phyloP scores from a whole-genome alignment of 2,113 vertebrate species.

The Promerops cafer region DNA sequence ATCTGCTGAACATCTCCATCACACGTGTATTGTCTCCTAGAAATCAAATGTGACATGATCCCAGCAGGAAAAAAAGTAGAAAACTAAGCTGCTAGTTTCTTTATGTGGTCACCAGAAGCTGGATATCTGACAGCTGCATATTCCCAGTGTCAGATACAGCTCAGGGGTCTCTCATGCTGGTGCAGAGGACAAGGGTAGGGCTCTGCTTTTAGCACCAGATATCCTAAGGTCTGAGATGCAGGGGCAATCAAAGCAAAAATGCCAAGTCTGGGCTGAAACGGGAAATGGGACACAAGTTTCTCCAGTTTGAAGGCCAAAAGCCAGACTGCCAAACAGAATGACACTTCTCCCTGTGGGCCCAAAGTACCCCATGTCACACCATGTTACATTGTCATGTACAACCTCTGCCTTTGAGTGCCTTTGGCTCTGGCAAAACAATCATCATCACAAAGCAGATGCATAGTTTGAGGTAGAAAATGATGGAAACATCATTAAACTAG shows the following conservation, averaged over 20 bases:
- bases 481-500: neutral
- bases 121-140: neutral
- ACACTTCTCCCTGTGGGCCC: neutral
- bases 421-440: neutral
- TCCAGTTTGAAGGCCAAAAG: neutral
- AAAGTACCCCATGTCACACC: neutral
- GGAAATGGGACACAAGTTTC: neutral
- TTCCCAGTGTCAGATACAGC: neutral
- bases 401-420: neutral
- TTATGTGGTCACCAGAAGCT: neutral
- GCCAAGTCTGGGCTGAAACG: fast-evolving
- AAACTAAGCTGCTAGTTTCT: neutral
- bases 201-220: neutral
- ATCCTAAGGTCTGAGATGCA: neutral
- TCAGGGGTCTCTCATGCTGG: fast-evolving
- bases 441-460: neutral
- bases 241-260: neutral
- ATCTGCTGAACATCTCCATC: neutral
- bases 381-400: neutral
- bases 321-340: neutral
- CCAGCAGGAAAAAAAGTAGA: neutral
- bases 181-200: neutral
- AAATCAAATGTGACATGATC: neutral
- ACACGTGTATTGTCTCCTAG: neutral
- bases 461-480: neutral